Evolutionary conservation across 2,113 vertebrate genomes (phyloP).

Genomic region (Mungos mungo): DNA sequence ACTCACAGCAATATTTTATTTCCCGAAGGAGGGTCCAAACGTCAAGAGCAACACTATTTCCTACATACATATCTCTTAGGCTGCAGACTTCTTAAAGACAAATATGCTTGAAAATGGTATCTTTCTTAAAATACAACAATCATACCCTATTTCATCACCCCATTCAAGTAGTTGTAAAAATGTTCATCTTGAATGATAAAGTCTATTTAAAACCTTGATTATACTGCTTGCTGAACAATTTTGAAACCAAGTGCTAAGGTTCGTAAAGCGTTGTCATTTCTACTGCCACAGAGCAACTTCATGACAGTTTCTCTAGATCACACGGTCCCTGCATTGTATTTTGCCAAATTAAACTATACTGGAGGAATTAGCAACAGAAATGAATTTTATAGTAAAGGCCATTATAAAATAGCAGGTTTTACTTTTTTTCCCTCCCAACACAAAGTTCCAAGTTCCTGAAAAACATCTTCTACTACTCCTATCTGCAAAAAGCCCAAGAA

Average conservation of each 20-base stretch:
- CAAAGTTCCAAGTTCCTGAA: conserved; percentile 15
- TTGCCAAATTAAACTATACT: background rate
- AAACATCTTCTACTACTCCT: background rate
- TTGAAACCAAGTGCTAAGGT: background rate
- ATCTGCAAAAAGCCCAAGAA: background rate
- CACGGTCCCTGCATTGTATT: background rate
- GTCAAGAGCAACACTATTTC: background rate
- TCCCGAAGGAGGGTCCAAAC: background rate
- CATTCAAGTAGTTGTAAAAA: conserved; percentile 19
- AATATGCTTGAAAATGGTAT: background rate
- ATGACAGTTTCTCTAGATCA: background rate
- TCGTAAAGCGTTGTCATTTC: background rate
- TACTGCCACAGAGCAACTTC: background rate
- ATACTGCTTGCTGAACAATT: background rate
- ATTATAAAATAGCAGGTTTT: background rate
- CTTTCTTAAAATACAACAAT: conserved; percentile 23
- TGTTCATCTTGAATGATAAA: background rate
- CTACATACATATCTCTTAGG: background rate
- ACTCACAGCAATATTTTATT: conserved; percentile 33
- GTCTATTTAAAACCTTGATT: background rate
- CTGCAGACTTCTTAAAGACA: background rate
- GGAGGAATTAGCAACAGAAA: background rate
- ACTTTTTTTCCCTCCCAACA: background rate
- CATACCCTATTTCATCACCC: background rate
- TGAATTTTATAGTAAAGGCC: background rate